A percentile compares a stretch with the other conserved stretches of the same genome.
Conservation (phyloP, 2,888 invertebrate genomes). For the Eumerus sabulonum region DNA sequence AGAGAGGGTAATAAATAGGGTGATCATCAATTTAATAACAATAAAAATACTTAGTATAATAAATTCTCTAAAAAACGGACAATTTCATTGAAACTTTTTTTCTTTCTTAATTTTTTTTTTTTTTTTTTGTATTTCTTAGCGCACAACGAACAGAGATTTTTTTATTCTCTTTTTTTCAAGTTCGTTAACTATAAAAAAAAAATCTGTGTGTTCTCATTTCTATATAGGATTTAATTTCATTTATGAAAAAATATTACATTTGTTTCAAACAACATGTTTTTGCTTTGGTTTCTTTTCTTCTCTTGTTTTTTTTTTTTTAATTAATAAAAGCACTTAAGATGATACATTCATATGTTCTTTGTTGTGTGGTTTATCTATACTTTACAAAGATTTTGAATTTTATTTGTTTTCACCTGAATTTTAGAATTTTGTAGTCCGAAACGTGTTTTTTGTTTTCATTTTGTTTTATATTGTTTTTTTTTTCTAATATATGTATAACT, state of each 20-base stretch:
- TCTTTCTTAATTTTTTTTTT: slow-evolving; percentile 49
- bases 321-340: slow-evolving; percentile 68
- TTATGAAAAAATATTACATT: slow-evolving; percentile 65
- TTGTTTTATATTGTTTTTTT: slow-evolving; percentile 23
- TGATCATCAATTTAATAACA: slow-evolving; percentile 60
- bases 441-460: slow-evolving; percentile 70
- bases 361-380: slow-evolving; percentile 7
- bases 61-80: slow-evolving; percentile 68
- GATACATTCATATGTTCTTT: slow-evolving; percentile 43
- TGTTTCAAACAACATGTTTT: slow-evolving; percentile 39
- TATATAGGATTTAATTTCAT: slow-evolving; percentile 54
- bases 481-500: slow-evolving; percentile 25
- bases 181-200: slow-evolving; percentile 65
- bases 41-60: slow-evolving; percentile 68
- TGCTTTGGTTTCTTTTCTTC: slow-evolving; percentile 15
- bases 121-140: slow-evolving; percentile 20
- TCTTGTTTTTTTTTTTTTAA: slow-evolving; percentile 45
- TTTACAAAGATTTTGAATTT: slow-evolving; percentile 37
- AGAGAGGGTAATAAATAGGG: slow-evolving; percentile 56
- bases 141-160: slow-evolving; percentile 30
- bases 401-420: slow-evolving; percentile 75
- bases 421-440: slow-evolving; percentile 79
- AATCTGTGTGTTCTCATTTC: slow-evolving; percentile 42
- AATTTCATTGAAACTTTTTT: slow-evolving; percentile 60
- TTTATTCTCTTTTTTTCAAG: slow-evolving; percentile 17